A percentile compares a stretch with the other conserved stretches of the same genome.
Evolutionary conservation across 2,797 vertebrate genomes (phyloP).

Genomic region (Esox masquinongy): DNA sequence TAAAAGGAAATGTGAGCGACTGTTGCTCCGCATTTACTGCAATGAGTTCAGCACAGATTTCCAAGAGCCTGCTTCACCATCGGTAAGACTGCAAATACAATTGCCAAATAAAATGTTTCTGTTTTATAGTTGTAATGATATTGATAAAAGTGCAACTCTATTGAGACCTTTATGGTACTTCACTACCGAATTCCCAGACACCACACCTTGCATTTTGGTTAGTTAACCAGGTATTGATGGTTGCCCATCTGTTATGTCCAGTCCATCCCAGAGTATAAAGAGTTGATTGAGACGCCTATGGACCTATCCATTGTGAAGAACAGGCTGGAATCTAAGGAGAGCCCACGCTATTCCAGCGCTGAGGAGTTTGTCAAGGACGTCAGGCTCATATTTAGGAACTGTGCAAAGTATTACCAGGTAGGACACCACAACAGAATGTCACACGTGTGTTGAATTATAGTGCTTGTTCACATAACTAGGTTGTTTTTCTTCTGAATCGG

Average conservation of each 20-base stretch:
- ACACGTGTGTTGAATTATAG: background rate
- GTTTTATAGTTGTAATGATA: background rate
- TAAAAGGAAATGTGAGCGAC: slow-evolving; percentile 90
- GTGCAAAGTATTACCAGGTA: slow-evolving; percentile 96
- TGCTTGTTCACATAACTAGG: background rate
- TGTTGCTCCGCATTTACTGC: slow-evolving; percentile 90
- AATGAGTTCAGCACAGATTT: slow-evolving; percentile 94
- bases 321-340: slow-evolving; percentile 80
- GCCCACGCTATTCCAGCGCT: slow-evolving; percentile 74
- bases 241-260: slow-evolving; percentile 29
- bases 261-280: slow-evolving; percentile 86
- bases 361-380: slow-evolving; percentile 89
- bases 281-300: slow-evolving; percentile 95
- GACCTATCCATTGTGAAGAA: slow-evolving; percentile 88
- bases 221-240: background rate
- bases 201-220: background rate
- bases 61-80: slow-evolving; percentile 86
- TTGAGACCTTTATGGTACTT: background rate
- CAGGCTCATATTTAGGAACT: slow-evolving; percentile 95
- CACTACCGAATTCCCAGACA: background rate
- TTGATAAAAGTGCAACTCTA: background rate
- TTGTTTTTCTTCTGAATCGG: background rate
- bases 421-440: background rate
- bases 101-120: background rate
- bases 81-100: slow-evolving; percentile 75